Evolutionary conservation across 1,140 invertebrate genomes (phyloP), one percentile per base, ranked within the genome.

Genomic region (Bradynema listronoti): DNA sequence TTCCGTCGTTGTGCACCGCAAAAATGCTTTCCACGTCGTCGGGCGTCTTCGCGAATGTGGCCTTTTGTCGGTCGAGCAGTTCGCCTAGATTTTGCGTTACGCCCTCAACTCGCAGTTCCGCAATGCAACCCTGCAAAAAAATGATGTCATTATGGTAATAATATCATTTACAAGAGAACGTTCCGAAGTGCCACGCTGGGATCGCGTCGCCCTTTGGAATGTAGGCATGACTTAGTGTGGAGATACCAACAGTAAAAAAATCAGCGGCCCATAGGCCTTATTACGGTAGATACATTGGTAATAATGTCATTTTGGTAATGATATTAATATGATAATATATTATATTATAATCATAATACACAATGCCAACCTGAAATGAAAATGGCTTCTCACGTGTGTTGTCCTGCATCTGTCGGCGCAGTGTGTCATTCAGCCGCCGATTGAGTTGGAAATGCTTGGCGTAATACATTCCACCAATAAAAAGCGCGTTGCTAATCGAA

Each of bases 401-500:
- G 9, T 50, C 47, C 29, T 50, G 47, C 27, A 50, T 30, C 34
- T 50, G 16, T 29, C 47, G 16, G 27, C 47, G 47, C 9, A 50
- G 34, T 24, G 47, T n/a, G 47, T 50, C 47, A 4, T 50, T 32
- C 4, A 50, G 27, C 16, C 16, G 16, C 19, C 34, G 47, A 16
- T 50, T 50, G 5, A 50, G 27, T 19, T 50, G 47, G 5, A n/a
- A n/a, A n/a, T 50, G 47, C 27, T 50, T 50, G 5, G 47, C 16
- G 27, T 50, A 50, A 27, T 50, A 50, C n/a, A 50, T 19, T n/a
- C 47, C 47, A 4, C 47, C 47, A 3, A 50, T 32, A 3, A 50
- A 27, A 2, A 50, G 19, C 16, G 34, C 47, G 27, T 50, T 50
- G 19, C 27, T 50, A 32, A 19, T 50, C 5, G 47, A 19, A n/a